Conservation (phyloP, 2,797 vertebrate species). For the Allobates femoralis region DNA sequence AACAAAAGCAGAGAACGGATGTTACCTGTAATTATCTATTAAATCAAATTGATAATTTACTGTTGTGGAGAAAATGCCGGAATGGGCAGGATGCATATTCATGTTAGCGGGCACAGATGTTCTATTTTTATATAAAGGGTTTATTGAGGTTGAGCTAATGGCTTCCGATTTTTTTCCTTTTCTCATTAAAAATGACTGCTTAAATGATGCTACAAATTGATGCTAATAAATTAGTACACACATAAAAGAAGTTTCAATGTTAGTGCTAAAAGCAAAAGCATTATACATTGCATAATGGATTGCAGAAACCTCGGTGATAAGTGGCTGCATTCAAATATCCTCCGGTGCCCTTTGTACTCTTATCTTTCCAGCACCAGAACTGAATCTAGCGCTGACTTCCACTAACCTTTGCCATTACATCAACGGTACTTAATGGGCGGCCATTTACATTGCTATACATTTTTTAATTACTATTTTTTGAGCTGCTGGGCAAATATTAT, state of each 20-base stretch:
- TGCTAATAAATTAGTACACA: constrained; percentile 76
- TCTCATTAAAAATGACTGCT: constrained; percentile 66
- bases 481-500: constrained; percentile 65
- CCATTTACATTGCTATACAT: constrained; percentile 65
- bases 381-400: constrained; percentile 73
- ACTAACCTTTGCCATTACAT: constrained; percentile 78
- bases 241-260: constrained; percentile 71
- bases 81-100: constrained; percentile 68
- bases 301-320: constrained; percentile 76
- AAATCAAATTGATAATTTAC: constrained; percentile 53
- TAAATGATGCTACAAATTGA: constrained; percentile 73
- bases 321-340: constrained; percentile 75
- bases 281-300: constrained; percentile 72
- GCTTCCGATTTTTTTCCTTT: constrained; percentile 65
- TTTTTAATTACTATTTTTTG: constrained; percentile 75
- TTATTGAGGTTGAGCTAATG: constrained; percentile 68
- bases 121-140: constrained; percentile 57
- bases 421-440: constrained; percentile 67
- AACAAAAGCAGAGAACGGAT: constrained; percentile 27
- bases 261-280: constrained; percentile 72
- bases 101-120: constrained; percentile 61
- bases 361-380: constrained; percentile 76
- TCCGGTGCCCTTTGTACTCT: constrained; percentile 77
- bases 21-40: constrained; percentile 45
- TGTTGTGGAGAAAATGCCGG: constrained; percentile 37